These are phyloP conservation scores for Battus philenor DNA, from an alignment of 1,140 invertebrate genomes.

Conservation along the genomic window DNA sequence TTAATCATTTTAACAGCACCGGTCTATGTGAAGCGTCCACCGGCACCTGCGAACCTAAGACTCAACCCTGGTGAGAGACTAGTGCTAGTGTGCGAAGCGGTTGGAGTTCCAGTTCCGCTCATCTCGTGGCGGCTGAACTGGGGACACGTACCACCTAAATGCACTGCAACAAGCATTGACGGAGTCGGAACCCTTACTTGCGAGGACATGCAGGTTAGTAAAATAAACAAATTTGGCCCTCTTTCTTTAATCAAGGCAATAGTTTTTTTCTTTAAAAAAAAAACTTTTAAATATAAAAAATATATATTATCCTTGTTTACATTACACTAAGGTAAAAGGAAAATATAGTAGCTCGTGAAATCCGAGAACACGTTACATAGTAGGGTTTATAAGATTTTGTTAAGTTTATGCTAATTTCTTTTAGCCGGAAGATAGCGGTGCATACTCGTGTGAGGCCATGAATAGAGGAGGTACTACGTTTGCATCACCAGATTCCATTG, in stretches of 20 bases:
- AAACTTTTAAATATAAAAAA: too few species aligned
- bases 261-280: too few species aligned
- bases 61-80: constrained; percentile 85
- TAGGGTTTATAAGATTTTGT: too few species aligned
- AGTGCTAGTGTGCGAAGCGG: constrained; percentile 88
- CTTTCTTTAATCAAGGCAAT: too few species aligned
- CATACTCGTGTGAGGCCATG: constrained; percentile 98
- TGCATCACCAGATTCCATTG: constrained; percentile 92
- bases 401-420: constrained; percentile 16
- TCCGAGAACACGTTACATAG: too few species aligned
- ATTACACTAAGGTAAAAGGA: too few species aligned
- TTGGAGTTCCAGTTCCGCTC: constrained; percentile 92
- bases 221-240: too few species aligned
- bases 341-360: too few species aligned
- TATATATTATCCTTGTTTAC: too few species aligned
- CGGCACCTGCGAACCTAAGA: constrained; percentile 82
- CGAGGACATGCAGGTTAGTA: constrained; percentile 79
- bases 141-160: constrained; percentile 95
- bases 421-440: constrained; percentile 88
- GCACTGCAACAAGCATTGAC: constrained; percentile 82
- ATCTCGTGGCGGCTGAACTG: constrained; percentile 98
- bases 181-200: constrained; percentile 91
- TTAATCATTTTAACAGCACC: constrained; percentile 35
- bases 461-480: constrained; percentile 91
- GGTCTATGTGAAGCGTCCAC: constrained; percentile 53